phyloP scores from a whole-genome alignment of 2,888 invertebrate genomes.

The Amiota minor region DNA sequence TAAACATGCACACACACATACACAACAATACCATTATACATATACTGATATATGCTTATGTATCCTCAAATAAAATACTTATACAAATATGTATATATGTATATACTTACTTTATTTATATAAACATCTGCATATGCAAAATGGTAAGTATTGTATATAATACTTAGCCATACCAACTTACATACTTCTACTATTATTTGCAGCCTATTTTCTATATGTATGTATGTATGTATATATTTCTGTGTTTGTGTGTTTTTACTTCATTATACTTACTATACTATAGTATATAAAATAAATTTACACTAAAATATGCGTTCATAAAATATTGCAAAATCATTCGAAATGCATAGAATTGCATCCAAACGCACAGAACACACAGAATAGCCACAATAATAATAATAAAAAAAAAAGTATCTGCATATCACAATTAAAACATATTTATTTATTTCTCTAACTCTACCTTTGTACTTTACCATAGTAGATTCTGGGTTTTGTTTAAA shows the following conservation, averaged over 20 bases:
- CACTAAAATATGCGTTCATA: slow-evolving; percentile 51
- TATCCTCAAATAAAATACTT: slow-evolving; percentile 54
- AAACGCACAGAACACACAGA: slow-evolving; percentile 27
- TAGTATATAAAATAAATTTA: slow-evolving; percentile 46
- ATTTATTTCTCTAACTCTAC: background rate
- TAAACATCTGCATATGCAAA: slow-evolving; percentile 16
- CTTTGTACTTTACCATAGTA: too few relatives aligned
- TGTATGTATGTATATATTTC: slow-evolving; percentile 2
- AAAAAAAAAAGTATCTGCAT: background rate
- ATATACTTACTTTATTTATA: slow-evolving; percentile 24
- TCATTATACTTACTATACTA: slow-evolving; percentile 16
- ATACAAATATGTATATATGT: slow-evolving; percentile 34
- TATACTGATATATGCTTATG: slow-evolving; percentile 29
- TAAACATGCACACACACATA: slow-evolving; percentile 36
- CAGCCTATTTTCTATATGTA: background rate
- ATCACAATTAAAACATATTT: background rate
- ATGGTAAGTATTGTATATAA: background rate
- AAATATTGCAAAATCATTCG: slow-evolving; percentile 52
- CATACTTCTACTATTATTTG: slow-evolving; percentile 28
- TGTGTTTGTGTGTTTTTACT: too few relatives aligned
- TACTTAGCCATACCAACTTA: slow-evolving; percentile 25
- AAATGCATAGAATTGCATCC: slow-evolving; percentile 36
- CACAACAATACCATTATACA: slow-evolving; percentile 33
- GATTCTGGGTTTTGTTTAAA: too few relatives aligned
- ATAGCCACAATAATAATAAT: background rate